Percentiles rank a stretch among this genome's conserved stretches.
phyloP scores from a whole-genome alignment of 2,113 vertebrate species.

The Porphyrio hochstetteri region DNA sequence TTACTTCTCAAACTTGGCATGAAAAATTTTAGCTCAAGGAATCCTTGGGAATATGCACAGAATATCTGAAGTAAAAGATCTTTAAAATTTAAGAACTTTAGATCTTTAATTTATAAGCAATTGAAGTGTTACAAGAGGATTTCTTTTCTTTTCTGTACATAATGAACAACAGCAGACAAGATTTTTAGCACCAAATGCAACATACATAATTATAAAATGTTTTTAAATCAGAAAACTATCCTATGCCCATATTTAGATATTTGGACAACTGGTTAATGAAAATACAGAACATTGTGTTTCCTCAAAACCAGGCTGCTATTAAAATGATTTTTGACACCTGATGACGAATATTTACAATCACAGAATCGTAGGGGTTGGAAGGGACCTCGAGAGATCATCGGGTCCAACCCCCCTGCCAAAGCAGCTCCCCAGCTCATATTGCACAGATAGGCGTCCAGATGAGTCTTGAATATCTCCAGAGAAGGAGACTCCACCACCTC shows the following conservation, averaged over 20 bases:
- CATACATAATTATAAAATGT: background rate
- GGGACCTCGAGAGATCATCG: no score
- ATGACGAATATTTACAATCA: background rate
- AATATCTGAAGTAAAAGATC: background rate
- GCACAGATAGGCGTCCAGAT: no score
- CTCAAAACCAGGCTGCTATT: background rate
- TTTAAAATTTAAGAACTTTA: background rate
- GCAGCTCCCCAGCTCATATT: no score
- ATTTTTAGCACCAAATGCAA: background rate
- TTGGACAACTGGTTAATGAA: background rate
- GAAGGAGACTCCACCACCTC: no score
- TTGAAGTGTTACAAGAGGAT: background rate
- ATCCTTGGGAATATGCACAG: background rate
- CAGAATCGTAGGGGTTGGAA: no score
- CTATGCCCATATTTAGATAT: background rate
- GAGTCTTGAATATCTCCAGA: no score
- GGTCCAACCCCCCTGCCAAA: no score
- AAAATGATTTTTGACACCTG: background rate
- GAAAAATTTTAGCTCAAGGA: background rate
- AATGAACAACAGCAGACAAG: background rate
- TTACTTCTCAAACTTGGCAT: background rate
- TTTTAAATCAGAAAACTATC: background rate
- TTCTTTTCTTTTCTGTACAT: background rate
- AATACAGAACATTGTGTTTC: background rate
- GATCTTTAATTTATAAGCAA: background rate